Evolutionary conservation across 1,140 invertebrate species (phyloP).

Genomic region (Gonioctena quinquepunctata): DNA sequence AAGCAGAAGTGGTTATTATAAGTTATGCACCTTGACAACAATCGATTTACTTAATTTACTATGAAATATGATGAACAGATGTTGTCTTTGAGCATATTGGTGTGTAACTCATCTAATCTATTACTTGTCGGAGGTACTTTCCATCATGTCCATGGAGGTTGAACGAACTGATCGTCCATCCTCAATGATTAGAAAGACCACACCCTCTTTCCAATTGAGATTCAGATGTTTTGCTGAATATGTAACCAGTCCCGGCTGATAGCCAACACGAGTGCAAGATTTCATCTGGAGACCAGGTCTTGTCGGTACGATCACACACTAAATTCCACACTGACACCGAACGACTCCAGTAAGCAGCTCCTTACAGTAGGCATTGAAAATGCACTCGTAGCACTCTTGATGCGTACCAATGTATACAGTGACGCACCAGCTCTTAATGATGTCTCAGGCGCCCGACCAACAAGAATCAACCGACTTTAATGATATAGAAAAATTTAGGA

Average conservation of each 20-base stretch:
- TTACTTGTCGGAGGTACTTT: no score
- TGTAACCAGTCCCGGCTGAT: background rate
- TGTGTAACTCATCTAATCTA: no score
- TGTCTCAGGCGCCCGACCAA: background rate
- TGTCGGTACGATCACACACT: slow-evolving; percentile 1
- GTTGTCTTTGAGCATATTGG: no score
- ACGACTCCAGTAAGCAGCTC: slow-evolving; percentile 13
- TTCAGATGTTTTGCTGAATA: background rate
- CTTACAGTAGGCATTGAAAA: slow-evolving; percentile 19
- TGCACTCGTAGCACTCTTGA: background rate
- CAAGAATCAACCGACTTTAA: background rate
- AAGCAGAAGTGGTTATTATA: no score
- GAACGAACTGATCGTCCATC: no score
- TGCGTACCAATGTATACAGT: background rate
- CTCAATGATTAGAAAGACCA: background rate
- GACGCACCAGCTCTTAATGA: background rate
- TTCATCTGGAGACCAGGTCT: background rate
- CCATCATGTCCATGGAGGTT: no score
- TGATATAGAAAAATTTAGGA: background rate
- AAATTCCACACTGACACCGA: slow-evolving; percentile 12
- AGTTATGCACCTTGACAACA: no score
- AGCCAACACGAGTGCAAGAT: background rate
- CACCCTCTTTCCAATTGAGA: background rate
- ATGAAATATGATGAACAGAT: no score
- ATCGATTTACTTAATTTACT: no score